Evolutionary conservation across 2,797 vertebrate genomes (phyloP).

Genomic region (Streptopelia turtur): DNA sequence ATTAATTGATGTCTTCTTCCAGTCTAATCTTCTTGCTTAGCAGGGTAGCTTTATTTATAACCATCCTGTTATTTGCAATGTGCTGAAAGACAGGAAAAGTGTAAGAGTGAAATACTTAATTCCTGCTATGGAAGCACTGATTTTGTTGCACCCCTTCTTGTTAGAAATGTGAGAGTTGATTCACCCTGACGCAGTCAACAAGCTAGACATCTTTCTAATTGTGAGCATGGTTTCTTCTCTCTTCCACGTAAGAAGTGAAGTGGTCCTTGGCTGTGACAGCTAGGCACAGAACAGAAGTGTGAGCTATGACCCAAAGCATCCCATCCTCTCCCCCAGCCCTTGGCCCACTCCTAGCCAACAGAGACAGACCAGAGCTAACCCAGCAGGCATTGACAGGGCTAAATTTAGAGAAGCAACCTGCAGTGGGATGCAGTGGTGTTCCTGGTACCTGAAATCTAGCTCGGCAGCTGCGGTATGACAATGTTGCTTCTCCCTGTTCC

Average conservation of each 20-base stretch:
- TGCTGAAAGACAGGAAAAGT: not conserved
- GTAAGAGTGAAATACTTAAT: not conserved
- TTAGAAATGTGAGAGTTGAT: not conserved
- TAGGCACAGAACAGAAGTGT: not conserved
- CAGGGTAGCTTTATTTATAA: not conserved
- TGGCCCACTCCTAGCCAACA: not conserved
- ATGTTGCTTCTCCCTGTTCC: not conserved
- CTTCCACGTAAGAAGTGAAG: not conserved
- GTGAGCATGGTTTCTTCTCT: not conserved
- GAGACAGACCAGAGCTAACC: not conserved
- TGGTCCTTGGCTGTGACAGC: not conserved
- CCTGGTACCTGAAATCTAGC: not conserved
- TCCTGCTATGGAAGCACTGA: not conserved
- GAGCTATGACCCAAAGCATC: not conserved
- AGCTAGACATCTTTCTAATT: not conserved
- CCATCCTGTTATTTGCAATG: not conserved
- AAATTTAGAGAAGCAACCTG: not conserved
- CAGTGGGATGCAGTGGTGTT: accelerated
- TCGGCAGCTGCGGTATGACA: not conserved
- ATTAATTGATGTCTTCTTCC: not conserved
- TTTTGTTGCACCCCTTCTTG: not conserved
- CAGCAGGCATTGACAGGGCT: not conserved
- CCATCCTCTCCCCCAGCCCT: not conserved
- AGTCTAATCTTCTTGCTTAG: not conserved
- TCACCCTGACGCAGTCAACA: not conserved